These are phyloP conservation scores for Falco biarmicus DNA, from an alignment of 2,797 vertebrate species.

Conservation along the genomic window DNA sequence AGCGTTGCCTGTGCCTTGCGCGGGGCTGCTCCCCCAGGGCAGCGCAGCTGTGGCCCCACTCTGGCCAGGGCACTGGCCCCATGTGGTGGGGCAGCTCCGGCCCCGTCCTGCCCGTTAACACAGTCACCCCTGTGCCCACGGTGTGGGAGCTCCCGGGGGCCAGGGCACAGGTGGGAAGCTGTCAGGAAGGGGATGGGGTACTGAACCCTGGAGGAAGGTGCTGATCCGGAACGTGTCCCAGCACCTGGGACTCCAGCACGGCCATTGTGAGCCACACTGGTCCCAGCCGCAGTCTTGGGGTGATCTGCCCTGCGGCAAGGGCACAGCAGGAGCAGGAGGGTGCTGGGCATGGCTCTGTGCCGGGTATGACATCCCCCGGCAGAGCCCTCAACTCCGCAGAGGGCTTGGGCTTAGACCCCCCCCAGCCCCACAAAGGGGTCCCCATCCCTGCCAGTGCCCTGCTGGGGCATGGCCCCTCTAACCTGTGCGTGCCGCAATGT, in stretches of 20 bases:
- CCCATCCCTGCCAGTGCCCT: neutral
- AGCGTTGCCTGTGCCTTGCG: rapidly evolving
- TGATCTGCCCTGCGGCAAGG: neutral
- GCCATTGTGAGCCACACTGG: rapidly evolving
- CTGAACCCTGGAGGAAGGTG: neutral
- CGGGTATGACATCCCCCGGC: neutral
- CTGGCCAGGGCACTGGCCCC: neutral
- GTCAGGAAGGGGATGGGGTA: neutral
- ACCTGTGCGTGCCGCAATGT: neutral
- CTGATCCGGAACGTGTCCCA: neutral
- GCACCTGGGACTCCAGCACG: rapidly evolving
- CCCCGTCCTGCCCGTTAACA: neutral
- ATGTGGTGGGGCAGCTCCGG: rapidly evolving
- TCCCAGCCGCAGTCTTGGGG: rapidly evolving
- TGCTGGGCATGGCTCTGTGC: neutral
- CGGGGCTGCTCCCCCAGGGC: neutral
- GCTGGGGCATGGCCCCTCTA: neutral
- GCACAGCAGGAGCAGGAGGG: neutral
- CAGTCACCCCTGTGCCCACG: rapidly evolving
- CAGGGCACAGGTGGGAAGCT: rapidly evolving
- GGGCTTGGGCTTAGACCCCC: neutral
- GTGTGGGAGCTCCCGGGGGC: neutral
- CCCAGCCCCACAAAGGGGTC: neutral
- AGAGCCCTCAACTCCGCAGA: neutral
- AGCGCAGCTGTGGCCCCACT: rapidly evolving